Conservation (phyloP, 2,113 vertebrate species). For the Charadrius vociferus region DNA sequence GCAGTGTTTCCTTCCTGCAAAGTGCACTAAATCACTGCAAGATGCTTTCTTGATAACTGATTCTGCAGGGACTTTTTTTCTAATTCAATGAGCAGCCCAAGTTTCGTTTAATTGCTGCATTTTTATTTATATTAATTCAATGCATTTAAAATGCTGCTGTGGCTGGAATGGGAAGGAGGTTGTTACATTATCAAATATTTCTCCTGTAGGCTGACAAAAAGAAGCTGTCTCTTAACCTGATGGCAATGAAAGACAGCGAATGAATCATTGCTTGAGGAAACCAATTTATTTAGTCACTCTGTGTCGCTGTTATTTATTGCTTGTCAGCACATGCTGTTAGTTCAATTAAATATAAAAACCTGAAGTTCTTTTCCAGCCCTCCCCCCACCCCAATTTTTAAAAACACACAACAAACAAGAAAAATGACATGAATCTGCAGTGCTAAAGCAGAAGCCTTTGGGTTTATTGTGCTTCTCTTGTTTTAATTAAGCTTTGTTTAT, state of each 20-base stretch:
- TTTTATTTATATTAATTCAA: slow-evolving; percentile 52
- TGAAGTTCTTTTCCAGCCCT: slow-evolving; percentile 51
- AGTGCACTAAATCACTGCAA: background rate
- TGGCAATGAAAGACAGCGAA: slow-evolving; percentile 82
- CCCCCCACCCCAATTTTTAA: background rate
- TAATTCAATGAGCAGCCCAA: background rate
- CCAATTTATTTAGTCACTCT: slow-evolving; percentile 88
- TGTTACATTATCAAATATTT: slow-evolving; percentile 63
- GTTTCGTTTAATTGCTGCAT: slow-evolving; percentile 27
- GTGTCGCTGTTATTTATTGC: slow-evolving; percentile 88
- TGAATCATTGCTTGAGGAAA: slow-evolving; percentile 86
- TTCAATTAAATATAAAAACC: slow-evolving; percentile 86
- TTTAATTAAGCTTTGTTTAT: slow-evolving; percentile 67
- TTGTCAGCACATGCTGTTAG: slow-evolving; percentile 84
- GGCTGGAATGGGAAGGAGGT: slow-evolving; percentile 24
- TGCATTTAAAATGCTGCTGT: slow-evolving; percentile 1
- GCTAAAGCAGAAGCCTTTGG: slow-evolving; percentile 33
- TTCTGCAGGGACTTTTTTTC: background rate
- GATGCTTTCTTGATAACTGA: background rate
- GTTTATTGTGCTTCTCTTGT: slow-evolving; percentile 50
- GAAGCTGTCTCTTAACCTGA: slow-evolving; percentile 75
- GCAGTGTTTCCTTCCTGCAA: background rate
- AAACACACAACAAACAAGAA: slow-evolving; percentile 59
- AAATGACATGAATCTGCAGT: slow-evolving; percentile 52
- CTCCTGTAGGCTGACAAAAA: slow-evolving; percentile 71